Base-by-base conservation (phyloP, 2,888 invertebrate species). In the Ochropleura plecta region DNA sequence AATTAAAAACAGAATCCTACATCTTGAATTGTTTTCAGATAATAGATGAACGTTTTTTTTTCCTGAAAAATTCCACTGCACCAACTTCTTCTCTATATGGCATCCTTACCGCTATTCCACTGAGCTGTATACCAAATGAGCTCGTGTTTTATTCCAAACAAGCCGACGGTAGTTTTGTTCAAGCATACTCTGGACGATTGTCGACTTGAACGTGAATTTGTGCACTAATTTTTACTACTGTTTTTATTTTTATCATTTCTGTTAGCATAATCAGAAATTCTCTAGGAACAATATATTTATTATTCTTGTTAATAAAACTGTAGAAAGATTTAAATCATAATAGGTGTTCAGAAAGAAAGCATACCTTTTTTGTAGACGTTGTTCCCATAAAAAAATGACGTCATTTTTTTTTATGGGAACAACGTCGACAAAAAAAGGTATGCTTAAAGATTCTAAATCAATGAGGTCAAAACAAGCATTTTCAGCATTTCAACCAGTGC, bases 81-180 rank as follows among this genome's bases (percentile, higher is more conserved):
- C 14, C 30, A n/a, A 20, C 64, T 64, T 66, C 62, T 62, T 6
- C 55, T 49, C 63, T 78, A 30, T 81, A 73, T 82, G 78, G 81
- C 79, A 65, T 81, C 76, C 87, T 86, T 88, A 62, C 71, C 74
- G 80, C 78, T 87, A 88, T 86, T 85, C 86, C 76, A 83, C 84
- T 49, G 84, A 83, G 87, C 84, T 89, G 89, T 89, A 89, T 91
- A 88, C 89, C 79, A 92, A 92, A 92, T 92, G 91, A 91, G 90
- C 88, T 86, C 79, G 86, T 84, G 86, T 90, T 91, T 89, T 91
- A 90, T 91, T 90, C 84, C 86, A 87, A 89, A 87, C 88, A 87
- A 84, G 65, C 87, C 88, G 80, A 88, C 88, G 82, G 83, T 87
- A 87, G 89, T 89, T 90, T 87, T 89, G 88, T 90, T 90, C 85